phyloP scores from a whole-genome alignment of 2,797 vertebrate species.

The Momotus momota region DNA sequence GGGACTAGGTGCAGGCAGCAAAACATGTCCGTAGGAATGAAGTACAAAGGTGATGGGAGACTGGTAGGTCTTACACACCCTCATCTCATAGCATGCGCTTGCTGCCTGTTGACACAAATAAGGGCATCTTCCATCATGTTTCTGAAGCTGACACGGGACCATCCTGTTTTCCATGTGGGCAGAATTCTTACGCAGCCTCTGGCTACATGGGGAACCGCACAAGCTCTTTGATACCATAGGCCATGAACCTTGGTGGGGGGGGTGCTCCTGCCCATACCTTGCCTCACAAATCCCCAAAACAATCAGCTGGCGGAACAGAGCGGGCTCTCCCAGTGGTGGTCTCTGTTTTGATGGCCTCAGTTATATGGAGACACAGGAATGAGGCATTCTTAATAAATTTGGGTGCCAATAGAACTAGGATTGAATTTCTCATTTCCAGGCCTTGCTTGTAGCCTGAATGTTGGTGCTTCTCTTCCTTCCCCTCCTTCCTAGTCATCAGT shows the following conservation, averaged over 20 bases:
- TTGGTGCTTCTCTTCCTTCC: background rate
- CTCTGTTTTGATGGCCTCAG: no score
- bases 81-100: no score
- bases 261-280: background rate
- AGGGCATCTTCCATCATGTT: background rate
- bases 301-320: fast-evolving
- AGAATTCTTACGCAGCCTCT: background rate
- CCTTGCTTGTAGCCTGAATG: background rate
- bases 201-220: fast-evolving
- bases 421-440: background rate
- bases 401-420: background rate
- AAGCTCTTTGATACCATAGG: background rate
- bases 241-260: no score
- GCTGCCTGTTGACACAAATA: background rate
- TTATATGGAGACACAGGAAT: background rate
- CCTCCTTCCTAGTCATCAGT: background rate
- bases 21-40: background rate
- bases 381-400: background rate
- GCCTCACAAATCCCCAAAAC: background rate
- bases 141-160: background rate
- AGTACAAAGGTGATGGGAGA: background rate
- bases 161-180: background rate
- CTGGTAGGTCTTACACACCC: background rate
- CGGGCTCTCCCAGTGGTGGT: background rate
- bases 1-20: background rate